Evolutionary conservation across 2,888 invertebrate species (phyloP).

Genomic region (Volucella bombylans): DNA sequence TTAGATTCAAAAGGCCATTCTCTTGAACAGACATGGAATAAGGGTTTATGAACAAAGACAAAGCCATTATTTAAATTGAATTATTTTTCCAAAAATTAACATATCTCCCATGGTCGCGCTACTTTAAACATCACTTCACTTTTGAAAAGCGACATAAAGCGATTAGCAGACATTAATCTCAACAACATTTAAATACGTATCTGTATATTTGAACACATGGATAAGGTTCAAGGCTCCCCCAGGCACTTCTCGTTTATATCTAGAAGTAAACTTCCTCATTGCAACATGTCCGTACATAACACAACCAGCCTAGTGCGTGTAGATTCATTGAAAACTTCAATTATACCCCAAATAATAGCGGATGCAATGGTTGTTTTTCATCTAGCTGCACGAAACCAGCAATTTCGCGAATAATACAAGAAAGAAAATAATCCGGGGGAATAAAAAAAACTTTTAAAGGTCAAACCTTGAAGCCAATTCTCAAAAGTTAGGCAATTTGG

Average conservation of each 20-base stretch:
- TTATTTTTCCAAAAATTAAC: no score
- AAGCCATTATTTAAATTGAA: no score
- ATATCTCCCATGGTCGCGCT: no score
- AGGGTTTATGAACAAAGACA: no score
- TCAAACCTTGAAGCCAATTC: constrained; percentile 44
- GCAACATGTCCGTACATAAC: not conserved
- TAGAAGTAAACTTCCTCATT: constrained; percentile 36
- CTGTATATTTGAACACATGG: not conserved
- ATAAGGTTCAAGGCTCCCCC: constrained; percentile 32
- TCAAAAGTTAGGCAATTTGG: constrained; percentile 49
- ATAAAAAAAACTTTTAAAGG: constrained; percentile 51
- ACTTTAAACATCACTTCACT: no score
- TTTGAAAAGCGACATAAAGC: not conserved
- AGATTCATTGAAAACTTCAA: constrained; percentile 25
- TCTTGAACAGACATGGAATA: no score
- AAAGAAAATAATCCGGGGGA: not conserved
- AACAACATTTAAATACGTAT: not conserved
- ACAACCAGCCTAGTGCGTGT: not conserved
- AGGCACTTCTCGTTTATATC: not conserved
- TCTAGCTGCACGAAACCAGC: not conserved
- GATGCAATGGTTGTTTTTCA: constrained; percentile 19
- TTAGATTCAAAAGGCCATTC: no score
- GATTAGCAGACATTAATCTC: not conserved
- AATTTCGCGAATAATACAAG: not conserved
- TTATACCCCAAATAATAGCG: not conserved